Conservation (phyloP, 2,888 invertebrate genomes). For the Galeopsomyia nigrocyanea region DNA sequence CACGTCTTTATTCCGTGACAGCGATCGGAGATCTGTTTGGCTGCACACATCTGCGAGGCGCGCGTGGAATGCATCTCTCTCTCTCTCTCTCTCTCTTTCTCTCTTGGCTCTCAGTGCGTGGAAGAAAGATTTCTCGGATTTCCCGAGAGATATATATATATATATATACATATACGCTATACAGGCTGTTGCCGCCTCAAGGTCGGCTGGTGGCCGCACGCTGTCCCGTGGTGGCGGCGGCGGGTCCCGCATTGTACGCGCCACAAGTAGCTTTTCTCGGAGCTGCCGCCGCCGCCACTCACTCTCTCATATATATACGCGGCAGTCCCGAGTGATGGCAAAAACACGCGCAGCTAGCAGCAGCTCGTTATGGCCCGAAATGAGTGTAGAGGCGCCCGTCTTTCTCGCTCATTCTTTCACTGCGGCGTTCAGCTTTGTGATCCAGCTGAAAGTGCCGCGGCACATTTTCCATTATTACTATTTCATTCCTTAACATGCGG, state of each 20-base stretch:
- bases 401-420: no score
- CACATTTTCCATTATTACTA: no score
- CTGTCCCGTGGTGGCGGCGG: no score
- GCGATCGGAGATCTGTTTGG: no score
- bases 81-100: no score
- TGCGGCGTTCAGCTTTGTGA: no score
- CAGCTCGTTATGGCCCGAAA: slow-evolving; percentile 47
- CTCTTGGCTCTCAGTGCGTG: no score
- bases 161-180: no score
- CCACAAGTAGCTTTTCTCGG: slow-evolving; percentile 11
- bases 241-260: not conserved
- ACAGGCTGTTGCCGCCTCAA: slow-evolving; percentile 15
- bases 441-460: no score
- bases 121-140: slow-evolving; percentile 27
- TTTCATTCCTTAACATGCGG: no score
- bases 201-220: slow-evolving; percentile 8
- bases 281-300: slow-evolving; percentile 15
- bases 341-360: not conserved
- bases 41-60: not conserved
- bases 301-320: slow-evolving; percentile 43
- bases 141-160: not conserved
- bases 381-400: slow-evolving; percentile 45
- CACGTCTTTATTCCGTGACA: no score
- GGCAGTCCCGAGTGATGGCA: slow-evolving; percentile 12
- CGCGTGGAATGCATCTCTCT: slow-evolving; percentile 17